phyloP scores from a whole-genome alignment of 2,113 vertebrate species.

The Thermophis baileyi region DNA sequence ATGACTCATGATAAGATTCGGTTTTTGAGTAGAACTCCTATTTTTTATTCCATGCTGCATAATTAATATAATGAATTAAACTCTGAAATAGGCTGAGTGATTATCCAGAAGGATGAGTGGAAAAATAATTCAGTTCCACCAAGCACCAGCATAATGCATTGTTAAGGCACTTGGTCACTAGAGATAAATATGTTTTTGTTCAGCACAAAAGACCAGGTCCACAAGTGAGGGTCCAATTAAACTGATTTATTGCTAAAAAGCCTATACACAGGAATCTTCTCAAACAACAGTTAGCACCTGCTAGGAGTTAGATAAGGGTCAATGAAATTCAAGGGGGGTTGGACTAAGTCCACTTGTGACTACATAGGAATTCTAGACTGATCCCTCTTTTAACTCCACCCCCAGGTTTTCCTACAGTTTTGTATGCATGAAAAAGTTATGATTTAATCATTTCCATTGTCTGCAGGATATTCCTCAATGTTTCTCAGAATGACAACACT shows the following conservation, averaged over 20 bases:
- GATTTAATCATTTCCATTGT: slow-evolving; percentile 30
- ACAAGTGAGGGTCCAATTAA: too few species aligned
- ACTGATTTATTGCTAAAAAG: too few species aligned
- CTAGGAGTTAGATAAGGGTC: slow-evolving; percentile 4
- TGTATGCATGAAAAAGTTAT: background rate
- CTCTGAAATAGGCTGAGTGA: too few species aligned
- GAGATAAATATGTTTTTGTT: background rate
- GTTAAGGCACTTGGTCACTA: background rate
- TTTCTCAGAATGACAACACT: slow-evolving; percentile 92
- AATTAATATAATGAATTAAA: background rate
- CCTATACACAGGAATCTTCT: too few species aligned
- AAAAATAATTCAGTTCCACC: background rate
- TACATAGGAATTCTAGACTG: slow-evolving; percentile 17
- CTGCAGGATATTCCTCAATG: slow-evolving; percentile 88
- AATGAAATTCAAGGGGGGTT: background rate
- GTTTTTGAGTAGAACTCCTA: background rate
- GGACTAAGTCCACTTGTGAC: background rate
- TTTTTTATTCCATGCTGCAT: background rate
- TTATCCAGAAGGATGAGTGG: background rate
- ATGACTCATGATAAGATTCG: background rate
- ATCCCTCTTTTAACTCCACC: slow-evolving; percentile 17
- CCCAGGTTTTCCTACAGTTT: background rate
- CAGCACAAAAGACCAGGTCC: background rate
- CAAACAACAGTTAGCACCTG: background rate
- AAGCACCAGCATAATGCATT: background rate